Conservation (phyloP, 2,888 invertebrate species). For the Acrobeloides nanus region DNA sequence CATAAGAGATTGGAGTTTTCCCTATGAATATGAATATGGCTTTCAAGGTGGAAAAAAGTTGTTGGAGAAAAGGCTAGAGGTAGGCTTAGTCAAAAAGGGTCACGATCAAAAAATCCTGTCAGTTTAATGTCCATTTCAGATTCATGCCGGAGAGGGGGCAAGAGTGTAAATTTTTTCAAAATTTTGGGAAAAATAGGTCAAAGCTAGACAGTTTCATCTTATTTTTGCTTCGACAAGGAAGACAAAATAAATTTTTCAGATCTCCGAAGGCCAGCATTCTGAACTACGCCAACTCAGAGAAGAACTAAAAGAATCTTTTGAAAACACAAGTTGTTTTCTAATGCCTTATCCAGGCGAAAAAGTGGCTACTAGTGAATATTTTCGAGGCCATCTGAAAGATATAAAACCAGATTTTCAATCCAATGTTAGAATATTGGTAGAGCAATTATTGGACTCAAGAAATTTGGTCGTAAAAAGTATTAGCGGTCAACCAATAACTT, state of each 20-base stretch:
- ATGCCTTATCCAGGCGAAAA: slow-evolving; percentile 11
- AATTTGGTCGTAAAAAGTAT: slow-evolving; percentile 8
- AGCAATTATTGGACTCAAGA: not conserved
- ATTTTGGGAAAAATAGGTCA: not conserved
- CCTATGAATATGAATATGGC: slow-evolving; percentile 10
- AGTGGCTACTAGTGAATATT: slow-evolving; percentile 6
- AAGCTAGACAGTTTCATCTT: not conserved
- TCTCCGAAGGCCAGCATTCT: slow-evolving; percentile 3
- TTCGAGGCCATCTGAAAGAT: slow-evolving; percentile 6
- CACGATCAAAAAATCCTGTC: too few species aligned
- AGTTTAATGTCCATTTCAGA: too few species aligned
- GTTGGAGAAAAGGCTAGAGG: slow-evolving; percentile 9
- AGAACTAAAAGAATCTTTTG: slow-evolving; percentile 9
- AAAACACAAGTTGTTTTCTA: slow-evolving; percentile 5
- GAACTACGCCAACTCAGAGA: slow-evolving; percentile 9
- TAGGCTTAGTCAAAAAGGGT: too few species aligned
- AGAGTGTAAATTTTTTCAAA: too few species aligned
- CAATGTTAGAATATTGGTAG: slow-evolving; percentile 7
- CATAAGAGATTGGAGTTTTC: slow-evolving; percentile 8
- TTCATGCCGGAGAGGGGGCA: too few species aligned
- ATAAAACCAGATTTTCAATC: slow-evolving; percentile 6
- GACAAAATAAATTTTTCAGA: not conserved
- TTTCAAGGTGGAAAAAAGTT: slow-evolving; percentile 4
- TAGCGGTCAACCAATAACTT: slow-evolving; percentile 7
- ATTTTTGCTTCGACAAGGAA: too few species aligned